A percentile compares a stretch with the other conserved stretches of the same genome.
These are phyloP conservation scores for Eupristina koningsbergeri DNA, from an alignment of 1,140 invertebrate genomes.

Conservation along the genomic window DNA sequence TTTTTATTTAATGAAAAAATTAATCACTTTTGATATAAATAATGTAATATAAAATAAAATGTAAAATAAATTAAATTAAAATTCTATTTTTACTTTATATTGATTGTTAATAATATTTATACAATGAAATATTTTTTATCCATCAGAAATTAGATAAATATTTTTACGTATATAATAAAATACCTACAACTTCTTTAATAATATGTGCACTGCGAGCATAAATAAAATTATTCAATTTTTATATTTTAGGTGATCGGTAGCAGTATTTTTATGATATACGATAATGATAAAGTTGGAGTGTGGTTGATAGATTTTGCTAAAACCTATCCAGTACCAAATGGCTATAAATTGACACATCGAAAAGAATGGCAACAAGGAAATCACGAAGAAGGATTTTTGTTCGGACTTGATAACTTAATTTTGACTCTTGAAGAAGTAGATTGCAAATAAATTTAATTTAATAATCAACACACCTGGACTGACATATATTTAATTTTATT, in stretches of 20 bases:
- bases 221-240: not conserved
- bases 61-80: no score
- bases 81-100: no score
- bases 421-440: constrained; percentile 63
- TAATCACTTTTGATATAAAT: no score
- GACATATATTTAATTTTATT: constrained; percentile 42
- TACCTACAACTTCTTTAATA: not conserved
- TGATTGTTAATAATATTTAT: no score
- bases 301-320: constrained; percentile 99
- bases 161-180: no score
- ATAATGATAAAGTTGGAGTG: constrained; percentile 86
- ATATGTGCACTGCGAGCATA: not conserved
- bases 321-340: constrained; percentile 83
- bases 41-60: no score
- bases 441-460: constrained; percentile 19
- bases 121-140: no score
- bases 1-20: no score
- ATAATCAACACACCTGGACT: constrained; percentile 39
- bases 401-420: constrained; percentile 91
- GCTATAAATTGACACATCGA: constrained; percentile 82
- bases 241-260: constrained; percentile 85
- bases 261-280: constrained; percentile 94
- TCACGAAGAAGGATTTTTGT: constrained; percentile 94
- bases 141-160: no score
- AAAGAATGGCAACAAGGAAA: constrained; percentile 89